phyloP scores from a whole-genome alignment of 2,888 invertebrate species.

The Cephalotes varians region DNA sequence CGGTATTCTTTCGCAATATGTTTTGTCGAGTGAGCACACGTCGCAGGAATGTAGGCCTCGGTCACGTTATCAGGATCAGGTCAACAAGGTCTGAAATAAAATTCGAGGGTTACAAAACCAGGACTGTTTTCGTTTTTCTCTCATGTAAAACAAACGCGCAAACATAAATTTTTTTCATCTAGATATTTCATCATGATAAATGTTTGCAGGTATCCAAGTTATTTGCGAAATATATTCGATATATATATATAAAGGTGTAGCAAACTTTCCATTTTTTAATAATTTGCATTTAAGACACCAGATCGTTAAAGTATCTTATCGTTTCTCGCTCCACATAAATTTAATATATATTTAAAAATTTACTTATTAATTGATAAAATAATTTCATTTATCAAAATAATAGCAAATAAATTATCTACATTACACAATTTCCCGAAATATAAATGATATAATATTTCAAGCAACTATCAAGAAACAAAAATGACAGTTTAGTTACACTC shows the following conservation, averaged over 20 bases:
- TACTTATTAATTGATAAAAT: neutral
- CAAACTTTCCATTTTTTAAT: neutral
- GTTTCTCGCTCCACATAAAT: neutral
- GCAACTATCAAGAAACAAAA: neutral
- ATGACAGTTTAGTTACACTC: neutral
- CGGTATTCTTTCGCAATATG: slow-evolving; percentile 71
- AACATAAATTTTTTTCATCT: neutral
- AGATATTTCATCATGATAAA: neutral
- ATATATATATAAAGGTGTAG: neutral
- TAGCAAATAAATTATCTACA: neutral
- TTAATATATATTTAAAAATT: neutral
- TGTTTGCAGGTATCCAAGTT: neutral
- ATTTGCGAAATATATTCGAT: neutral
- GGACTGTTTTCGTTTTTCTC: neutral
- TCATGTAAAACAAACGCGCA: neutral
- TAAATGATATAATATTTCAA: neutral
- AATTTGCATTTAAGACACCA: neutral
- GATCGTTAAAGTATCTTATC: neutral
- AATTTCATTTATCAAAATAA: neutral
- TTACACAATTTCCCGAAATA: neutral
- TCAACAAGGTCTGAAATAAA: slow-evolving; percentile 51
- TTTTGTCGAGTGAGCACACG: slow-evolving; percentile 71
- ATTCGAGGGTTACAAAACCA: neutral
- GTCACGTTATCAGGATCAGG: slow-evolving; percentile 71
- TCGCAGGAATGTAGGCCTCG: slow-evolving; percentile 77